phyloP scores from a whole-genome alignment of 2,797 vertebrate species.

The Chelidonichthys spinosus region DNA sequence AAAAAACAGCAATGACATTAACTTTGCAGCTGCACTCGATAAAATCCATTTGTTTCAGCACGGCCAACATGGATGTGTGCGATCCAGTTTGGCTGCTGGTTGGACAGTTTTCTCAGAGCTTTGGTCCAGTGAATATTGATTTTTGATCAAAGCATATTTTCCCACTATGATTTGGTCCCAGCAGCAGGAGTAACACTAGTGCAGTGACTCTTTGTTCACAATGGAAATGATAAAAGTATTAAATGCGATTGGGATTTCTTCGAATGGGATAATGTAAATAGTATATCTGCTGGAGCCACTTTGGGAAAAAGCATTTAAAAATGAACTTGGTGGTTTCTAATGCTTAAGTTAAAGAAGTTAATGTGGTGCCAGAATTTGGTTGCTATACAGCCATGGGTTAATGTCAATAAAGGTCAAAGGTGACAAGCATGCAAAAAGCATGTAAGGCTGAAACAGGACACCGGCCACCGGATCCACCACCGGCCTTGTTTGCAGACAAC shows the following conservation, averaged over 20 bases:
- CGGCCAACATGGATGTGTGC: slow-evolving; percentile 1
- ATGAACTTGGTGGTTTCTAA: neutral
- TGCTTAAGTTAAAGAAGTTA: slow-evolving; percentile 1
- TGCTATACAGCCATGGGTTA: neutral
- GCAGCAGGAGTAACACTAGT: neutral
- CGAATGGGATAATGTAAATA: neutral
- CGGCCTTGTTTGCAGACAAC: slow-evolving; percentile 72
- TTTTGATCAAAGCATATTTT: slow-evolving; percentile 5
- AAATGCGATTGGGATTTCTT: neutral
- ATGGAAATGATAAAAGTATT: neutral
- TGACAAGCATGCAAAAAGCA: slow-evolving; percentile 48
- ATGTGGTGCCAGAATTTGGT: neutral
- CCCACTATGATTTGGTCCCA: neutral
- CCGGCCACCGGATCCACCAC: slow-evolving; percentile 26
- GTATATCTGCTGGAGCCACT: neutral
- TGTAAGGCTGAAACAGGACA: slow-evolving; percentile 54
- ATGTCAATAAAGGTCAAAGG: slow-evolving; percentile 43
- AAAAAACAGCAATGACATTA: slow-evolving; percentile 16
- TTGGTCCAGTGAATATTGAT: slow-evolving; percentile 22
- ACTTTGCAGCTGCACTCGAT: neutral
- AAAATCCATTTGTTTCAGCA: slow-evolving; percentile 11
- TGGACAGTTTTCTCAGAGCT: slow-evolving; percentile 17
- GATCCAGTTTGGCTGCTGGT: slow-evolving; percentile 12
- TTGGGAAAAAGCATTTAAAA: neutral
- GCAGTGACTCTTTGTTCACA: neutral